Evolutionary conservation across 2,797 vertebrate genomes (phyloP), one percentile per base, ranked within the genome.

Genomic region (Molossus alvarezi): DNA sequence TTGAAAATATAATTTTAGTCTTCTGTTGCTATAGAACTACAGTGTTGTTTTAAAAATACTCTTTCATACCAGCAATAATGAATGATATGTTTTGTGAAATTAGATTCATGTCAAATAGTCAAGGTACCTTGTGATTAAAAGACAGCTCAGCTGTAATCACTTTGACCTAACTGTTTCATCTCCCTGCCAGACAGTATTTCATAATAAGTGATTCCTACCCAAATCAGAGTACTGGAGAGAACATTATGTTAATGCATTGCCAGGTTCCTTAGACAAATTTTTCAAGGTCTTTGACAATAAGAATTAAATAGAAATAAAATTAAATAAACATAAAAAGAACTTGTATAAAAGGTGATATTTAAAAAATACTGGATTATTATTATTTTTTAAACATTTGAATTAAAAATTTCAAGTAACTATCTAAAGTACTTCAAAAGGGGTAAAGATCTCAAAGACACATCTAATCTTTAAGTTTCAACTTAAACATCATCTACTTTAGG

Each of bases 11-110:
- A 29, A 41, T 65, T 91, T 92, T 86, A 67, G 72, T 57, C 45
- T 88, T 71, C 41, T 83, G 6, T 92, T 95, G 20, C n/a, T 82
- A 45, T 69, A 83, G 62, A 95, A 72, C 73, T 77, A 27, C 53
- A n/a, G 20, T 55, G 20, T 33, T 97, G 23, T 80, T 94, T 94
- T 15, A 73, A 88, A 72, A 57, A 41, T 65, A 62, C 33, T 69
- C n/a, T 94, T 76, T 93, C 17, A 73, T 45, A 60, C 6, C 11
- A 87, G 51, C 23, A 87, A 87, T 86, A 84, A 86, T 77, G 45
- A 96, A 86, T 94, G 71, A 57, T 6, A 27, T 85, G 0, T 67
- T 94, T 96, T 94, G 37, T 88, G n/a, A 89, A 82, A 88, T 95
- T 96, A 90, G 41, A 60, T 91, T 91, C 85, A 0, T 0, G 45